These are phyloP conservation scores for Chiloscyllium plagiosum DNA, from an alignment of 2,113 vertebrate genomes.

Conservation along the genomic window DNA sequence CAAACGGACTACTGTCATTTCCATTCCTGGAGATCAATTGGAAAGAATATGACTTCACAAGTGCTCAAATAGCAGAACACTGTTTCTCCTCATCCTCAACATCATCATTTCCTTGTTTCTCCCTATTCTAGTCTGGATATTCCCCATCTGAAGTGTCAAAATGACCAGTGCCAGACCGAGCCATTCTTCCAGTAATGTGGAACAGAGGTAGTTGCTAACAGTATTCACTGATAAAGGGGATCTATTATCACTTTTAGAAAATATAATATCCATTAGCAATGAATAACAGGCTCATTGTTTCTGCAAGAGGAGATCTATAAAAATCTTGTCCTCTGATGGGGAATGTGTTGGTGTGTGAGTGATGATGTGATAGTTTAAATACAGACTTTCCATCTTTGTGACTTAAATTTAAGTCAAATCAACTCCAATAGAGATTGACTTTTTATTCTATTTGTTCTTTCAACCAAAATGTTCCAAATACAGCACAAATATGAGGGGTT, in stretches of 20 bases:
- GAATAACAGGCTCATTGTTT: background rate
- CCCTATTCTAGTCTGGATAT: background rate
- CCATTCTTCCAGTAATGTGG: background rate
- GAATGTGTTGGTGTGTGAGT: background rate
- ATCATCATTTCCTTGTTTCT: background rate
- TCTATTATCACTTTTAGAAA: background rate
- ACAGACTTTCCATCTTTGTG: background rate
- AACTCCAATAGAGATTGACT: background rate
- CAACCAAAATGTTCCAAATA: background rate
- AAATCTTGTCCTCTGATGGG: background rate
- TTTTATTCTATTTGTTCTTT: background rate
- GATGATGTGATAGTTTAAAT: background rate
- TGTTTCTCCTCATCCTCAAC: background rate
- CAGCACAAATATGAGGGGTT: too few relatives aligned
- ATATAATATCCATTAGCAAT: background rate
- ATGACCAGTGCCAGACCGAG: background rate
- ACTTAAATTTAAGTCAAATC: background rate
- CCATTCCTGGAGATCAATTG: background rate
- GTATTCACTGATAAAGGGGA: background rate
- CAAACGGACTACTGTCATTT: background rate
- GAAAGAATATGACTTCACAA: background rate
- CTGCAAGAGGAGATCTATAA: background rate
- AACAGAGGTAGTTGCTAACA: background rate
- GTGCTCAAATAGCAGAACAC: background rate
- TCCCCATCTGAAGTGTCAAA: background rate